Base-by-base conservation (phyloP, 2,888 invertebrate genomes). In the Andrena haemorrhoa region DNA sequence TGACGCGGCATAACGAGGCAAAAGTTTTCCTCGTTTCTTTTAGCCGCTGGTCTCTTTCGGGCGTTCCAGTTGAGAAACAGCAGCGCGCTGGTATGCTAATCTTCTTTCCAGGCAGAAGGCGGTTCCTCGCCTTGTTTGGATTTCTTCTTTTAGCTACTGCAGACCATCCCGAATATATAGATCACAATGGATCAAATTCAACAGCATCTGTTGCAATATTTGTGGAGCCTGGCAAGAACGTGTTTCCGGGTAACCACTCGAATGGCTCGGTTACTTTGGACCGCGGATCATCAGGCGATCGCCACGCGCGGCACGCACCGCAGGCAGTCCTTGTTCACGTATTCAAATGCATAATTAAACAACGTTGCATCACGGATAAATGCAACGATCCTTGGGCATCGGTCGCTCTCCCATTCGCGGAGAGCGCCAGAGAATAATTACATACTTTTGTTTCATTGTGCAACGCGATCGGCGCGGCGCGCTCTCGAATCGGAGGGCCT, bases 361-460 rank as follows among this genome's bases (percentile, higher is more conserved):
- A 47, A 58, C 51, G 68, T 86, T 79, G 87, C 85, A 64, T 86
- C 87, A 76, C 31, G 58, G 47, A 53, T 74, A 82, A 86, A 84
- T 49, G 78, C 75, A 83, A 71, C 68, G 63, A 79, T 86, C 70
- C 81, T 79, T 75, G 80, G 41, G 53, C 72, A 60, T 84, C 77
- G 26, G 63, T 56, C 31, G 70, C 56, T 79, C 79, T 79, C 77
- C 79, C 63, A 71, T 85, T 82, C 75, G 66, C 76, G 65, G 66
- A 29, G 16, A 56, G 41, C 53, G 75, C 74, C 41, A 49, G 76
- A 76, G 71, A 84, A 82, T 86, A 87, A 86, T 85, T 82, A 16
- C 16, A 41, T 41, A 82, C 82, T 84, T 76, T 87, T 53, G 85
- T 73, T 56, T 74, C 61, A 78, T 86, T 86, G 86, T 83, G 83